Evolutionary conservation across 2,113 vertebrate genomes (phyloP).

Genomic region (Oryzias javanicus): DNA sequence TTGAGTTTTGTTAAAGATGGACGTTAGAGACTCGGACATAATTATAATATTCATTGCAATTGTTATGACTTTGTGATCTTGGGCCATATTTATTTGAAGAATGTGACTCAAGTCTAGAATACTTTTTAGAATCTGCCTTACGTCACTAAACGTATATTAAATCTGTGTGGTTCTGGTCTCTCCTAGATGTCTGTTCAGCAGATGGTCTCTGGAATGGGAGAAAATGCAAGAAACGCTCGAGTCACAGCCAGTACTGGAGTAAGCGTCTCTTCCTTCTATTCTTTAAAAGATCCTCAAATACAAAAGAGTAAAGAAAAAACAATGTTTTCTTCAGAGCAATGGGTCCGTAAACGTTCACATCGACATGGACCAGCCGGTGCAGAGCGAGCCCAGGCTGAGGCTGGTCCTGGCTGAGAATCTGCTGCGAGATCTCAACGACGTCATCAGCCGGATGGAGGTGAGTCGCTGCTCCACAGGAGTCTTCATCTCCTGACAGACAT

Average conservation of each 20-base stretch:
- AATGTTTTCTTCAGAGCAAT: conserved; percentile 67
- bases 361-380: conserved; percentile 84
- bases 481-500: not conserved
- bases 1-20: too few relatives aligned
- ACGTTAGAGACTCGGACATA: too few relatives aligned
- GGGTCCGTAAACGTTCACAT: conserved; percentile 89
- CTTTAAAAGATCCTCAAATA: too few relatives aligned
- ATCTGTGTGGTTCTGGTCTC: conserved; percentile 19
- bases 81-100: too few relatives aligned
- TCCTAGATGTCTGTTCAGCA: conserved; percentile 80
- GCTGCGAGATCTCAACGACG: conserved; percentile 83
- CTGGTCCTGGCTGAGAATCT: conserved; percentile 88
- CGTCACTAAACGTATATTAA: not conserved
- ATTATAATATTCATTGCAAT: too few relatives aligned
- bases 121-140: too few relatives aligned
- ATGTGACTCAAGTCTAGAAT: too few relatives aligned
- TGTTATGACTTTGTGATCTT: too few relatives aligned
- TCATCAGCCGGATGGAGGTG: conserved; percentile 86
- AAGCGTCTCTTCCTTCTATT: conserved; percentile 18
- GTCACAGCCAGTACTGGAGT: conserved; percentile 80
- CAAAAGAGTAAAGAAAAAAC: too few relatives aligned
- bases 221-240: conserved; percentile 75
- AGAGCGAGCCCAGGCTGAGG: conserved; percentile 88
- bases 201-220: conserved; percentile 80
- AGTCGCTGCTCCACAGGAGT: not conserved